Evolutionary conservation across 2,113 vertebrate genomes (phyloP).

Genomic region (Corapipo altera): DNA sequence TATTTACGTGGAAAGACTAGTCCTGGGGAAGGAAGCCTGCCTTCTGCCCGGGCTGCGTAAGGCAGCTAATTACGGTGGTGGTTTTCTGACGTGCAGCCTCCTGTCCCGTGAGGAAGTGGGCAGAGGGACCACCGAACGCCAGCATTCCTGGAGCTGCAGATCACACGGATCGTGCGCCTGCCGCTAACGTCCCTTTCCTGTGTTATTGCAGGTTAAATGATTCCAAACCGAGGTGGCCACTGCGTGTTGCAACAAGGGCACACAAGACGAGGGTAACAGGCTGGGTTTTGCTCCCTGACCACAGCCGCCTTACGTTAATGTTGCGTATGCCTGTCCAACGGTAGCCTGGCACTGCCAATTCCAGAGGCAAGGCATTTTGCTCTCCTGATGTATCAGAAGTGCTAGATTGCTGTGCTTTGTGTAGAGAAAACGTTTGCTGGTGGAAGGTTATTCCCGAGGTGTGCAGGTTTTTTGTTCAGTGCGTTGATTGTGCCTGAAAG

Average conservation of each 20-base stretch:
- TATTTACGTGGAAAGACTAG: not conserved
- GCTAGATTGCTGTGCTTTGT: not conserved
- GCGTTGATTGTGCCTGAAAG: not conserved
- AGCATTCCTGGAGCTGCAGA: not conserved
- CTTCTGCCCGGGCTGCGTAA: not conserved
- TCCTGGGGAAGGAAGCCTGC: not conserved
- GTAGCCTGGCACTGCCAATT: not conserved
- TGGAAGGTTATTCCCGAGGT: not conserved
- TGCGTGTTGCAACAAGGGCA: not conserved
- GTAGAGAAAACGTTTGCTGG: not conserved
- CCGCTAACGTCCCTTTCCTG: not conserved
- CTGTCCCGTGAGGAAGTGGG: not conserved
- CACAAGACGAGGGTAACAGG: not conserved
- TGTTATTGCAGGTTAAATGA: not conserved
- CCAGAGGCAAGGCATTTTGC: not conserved
- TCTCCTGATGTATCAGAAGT: not conserved
- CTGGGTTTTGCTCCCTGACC: not conserved
- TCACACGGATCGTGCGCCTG: fast-evolving
- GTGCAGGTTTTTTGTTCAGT: not conserved
- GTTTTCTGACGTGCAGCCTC: not conserved
- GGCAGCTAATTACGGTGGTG: not conserved
- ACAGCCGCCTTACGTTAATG: fast-evolving
- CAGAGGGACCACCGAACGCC: not conserved
- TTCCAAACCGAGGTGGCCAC: not conserved
- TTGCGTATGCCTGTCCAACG: not conserved